phyloP scores from a whole-genome alignment of 2,888 invertebrate species.

The Pycnomerus fuliginosus region DNA sequence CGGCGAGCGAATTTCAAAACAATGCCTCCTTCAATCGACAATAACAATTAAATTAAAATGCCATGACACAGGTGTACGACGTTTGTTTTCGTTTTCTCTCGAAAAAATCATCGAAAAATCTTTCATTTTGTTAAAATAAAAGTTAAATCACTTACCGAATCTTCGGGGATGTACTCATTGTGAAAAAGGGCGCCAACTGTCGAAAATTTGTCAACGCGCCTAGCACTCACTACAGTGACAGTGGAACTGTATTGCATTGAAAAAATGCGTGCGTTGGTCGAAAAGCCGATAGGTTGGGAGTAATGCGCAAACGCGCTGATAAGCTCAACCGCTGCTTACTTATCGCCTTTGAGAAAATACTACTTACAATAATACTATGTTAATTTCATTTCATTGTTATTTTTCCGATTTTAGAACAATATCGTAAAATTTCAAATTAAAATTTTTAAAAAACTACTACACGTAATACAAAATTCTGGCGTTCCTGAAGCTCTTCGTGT shows the following conservation, averaged over 20 bases:
- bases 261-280: conserved; percentile 17
- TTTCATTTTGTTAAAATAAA: not conserved
- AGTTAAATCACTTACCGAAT: not conserved
- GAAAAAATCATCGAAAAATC: too few relatives aligned
- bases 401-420: too few relatives aligned
- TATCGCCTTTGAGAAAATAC: conserved; percentile 23
- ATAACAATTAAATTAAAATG: too few relatives aligned
- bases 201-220: too few relatives aligned
- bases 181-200: too few relatives aligned
- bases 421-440: too few relatives aligned
- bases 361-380: conserved; percentile 16
- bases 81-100: too few relatives aligned
- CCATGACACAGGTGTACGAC: conserved; percentile 7
- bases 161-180: not conserved
- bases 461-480: too few relatives aligned
- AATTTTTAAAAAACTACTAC: too few relatives aligned
- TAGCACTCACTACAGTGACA: too few relatives aligned
- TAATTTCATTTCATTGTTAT: conserved; percentile 20
- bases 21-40: conserved; percentile 10
- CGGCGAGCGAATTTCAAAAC: conserved; percentile 10
- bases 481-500: conserved; percentile 6
- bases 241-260: conserved; percentile 17
- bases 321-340: conserved; percentile 21
- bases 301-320: conserved; percentile 17
- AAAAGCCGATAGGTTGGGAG: conserved; percentile 16